Conservation (phyloP, 2,888 invertebrate species). For the Coelinius sp. region DNA sequence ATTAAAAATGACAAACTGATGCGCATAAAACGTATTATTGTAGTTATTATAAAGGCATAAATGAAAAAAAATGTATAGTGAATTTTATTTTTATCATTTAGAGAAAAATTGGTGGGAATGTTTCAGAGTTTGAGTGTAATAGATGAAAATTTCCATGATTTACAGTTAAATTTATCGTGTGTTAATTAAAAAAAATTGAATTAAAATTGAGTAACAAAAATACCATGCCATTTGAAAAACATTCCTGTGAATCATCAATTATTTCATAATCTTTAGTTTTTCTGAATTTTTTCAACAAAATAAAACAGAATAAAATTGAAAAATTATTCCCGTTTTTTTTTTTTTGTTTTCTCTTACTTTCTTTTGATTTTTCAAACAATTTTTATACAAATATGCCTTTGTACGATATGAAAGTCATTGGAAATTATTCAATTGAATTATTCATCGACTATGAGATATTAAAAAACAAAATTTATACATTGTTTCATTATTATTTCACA, state of each 20-base stretch:
- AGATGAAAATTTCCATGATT: conserved; percentile 7
- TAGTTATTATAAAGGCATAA: conserved; percentile 46
- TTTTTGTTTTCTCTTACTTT: conserved; percentile 36
- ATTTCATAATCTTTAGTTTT: neutral
- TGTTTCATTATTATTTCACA: neutral
- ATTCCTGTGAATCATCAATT: conserved; percentile 43
- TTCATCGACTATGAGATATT: conserved; percentile 49
- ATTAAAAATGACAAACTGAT: conserved; percentile 17
- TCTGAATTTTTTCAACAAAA: neutral
- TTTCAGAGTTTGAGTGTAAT: neutral
- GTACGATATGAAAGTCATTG: conserved; percentile 57
- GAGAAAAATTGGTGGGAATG: conserved; percentile 33
- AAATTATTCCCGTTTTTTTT: conserved; percentile 9
- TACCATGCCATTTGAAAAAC: conserved; percentile 25
- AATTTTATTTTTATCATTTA: conserved; percentile 68
- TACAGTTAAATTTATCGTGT: neutral
- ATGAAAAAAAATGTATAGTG: conserved; percentile 63
- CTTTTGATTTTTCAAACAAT: neutral
- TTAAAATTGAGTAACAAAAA: neutral
- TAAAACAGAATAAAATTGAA: neutral
- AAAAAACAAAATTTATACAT: conserved; percentile 11
- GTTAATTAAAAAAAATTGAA: neutral
- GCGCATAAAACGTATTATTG: conserved; percentile 15
- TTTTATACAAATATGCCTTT: conserved; percentile 57
- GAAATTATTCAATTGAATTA: conserved; percentile 44